These are phyloP conservation scores for Fundulus diaphanus DNA, from an alignment of 2,797 vertebrate genomes.

Conservation along the genomic window DNA sequence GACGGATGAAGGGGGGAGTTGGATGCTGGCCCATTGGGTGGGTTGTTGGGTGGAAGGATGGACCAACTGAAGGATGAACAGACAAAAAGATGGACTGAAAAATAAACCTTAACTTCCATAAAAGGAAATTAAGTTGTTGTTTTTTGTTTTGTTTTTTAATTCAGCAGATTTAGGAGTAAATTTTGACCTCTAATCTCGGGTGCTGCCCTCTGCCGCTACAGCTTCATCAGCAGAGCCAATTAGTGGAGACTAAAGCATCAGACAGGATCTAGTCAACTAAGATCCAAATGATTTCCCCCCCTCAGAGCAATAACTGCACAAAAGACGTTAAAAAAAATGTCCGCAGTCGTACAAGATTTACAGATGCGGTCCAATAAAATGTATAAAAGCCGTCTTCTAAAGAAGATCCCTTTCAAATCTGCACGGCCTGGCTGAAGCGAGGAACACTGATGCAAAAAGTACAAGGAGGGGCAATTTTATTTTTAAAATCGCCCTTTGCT, in stretches of 20 bases:
- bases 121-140: neutral
- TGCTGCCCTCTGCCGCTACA: neutral
- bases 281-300: conserved; percentile 40
- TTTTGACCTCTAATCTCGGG: neutral
- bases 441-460: conserved; percentile 14
- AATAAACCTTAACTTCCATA: neutral
- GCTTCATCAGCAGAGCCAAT: neutral
- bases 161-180: neutral
- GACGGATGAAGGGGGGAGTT: neutral
- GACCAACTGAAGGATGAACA: too few species aligned
- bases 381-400: conserved; percentile 10
- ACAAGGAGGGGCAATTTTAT: conserved; percentile 33
- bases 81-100: too few species aligned
- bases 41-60: too few species aligned
- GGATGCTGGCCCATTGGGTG: neutral
- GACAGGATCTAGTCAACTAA: conserved; percentile 25
- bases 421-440: conserved; percentile 4
- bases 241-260: neutral
- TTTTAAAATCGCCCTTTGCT: conserved; percentile 13
- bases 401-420: neutral
- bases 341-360: conserved; percentile 38
- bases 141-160: too few species aligned
- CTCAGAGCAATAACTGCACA: conserved; percentile 23
- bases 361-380: conserved; percentile 43
- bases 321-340: conserved; percentile 51